Base-by-base conservation (phyloP, 2,113 vertebrate species). In the Brienomyrus longianalis region DNA sequence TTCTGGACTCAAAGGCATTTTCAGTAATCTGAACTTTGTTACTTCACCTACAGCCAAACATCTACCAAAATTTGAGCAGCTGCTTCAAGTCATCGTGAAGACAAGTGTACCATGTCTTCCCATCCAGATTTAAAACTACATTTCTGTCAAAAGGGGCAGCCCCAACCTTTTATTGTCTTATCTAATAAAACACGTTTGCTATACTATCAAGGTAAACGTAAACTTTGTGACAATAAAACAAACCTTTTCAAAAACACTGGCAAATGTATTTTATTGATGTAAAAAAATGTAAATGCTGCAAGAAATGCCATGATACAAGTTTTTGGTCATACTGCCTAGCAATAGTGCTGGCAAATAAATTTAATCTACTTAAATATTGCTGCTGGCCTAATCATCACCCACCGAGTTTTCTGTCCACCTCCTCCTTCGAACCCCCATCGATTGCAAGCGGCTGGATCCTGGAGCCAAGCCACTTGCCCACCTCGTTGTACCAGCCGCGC, bases 401-500 rank as follows among this genome's bases (percentile, higher is more conserved):
- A 70, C 98, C 97, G 90, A 99, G 94, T 31, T 98, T 96, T 70
- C 59, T 94, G 90, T 99, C 98, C 66, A 99, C 99, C 89, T 98
- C 97, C 0, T 97, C 94, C 92, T 99, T 99, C 90, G 98, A 96
- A 83, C 98, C 98, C 90, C 98, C 98, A 21, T 99, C 98, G 3
- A 99, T 99, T 92, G 98, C 97, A 90, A 99, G 93, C 0, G 98
- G 97, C 17, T 98, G 96, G 70, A 99, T 94, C 13, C 97, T 97
- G 90, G 96, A 97, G 86, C 96, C 97, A 35, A 99, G 96, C 98
- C 98, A 99, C 91, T 99, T 99, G 51, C 94, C 96, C 27, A 99
- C 97, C 94, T 99, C 98, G 7, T 98, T 99, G 92, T 96, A 97
- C 98, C 98, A 99, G 96, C 99, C 99, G 89, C 97, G 97, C 90